A percentile compares a stretch with the other conserved stretches of the same genome.
Conservation (phyloP, 1,140 invertebrate genomes). For the Episyrphus balteatus region DNA sequence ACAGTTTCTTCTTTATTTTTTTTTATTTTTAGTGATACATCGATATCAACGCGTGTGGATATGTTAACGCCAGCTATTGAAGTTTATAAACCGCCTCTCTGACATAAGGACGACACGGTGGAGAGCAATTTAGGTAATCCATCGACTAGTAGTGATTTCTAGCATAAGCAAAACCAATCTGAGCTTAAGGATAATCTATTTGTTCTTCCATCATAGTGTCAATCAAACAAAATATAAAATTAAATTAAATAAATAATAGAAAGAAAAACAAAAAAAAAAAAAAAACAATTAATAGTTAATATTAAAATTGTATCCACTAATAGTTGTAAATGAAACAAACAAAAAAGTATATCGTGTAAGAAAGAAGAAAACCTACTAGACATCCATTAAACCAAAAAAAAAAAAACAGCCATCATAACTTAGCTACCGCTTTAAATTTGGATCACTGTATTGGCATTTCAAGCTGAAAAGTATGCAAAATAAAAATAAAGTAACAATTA, state of each 20-base stretch:
- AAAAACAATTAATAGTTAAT: constrained; percentile 9
- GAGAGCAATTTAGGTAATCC: constrained; percentile 47
- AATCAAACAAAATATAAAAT: constrained; percentile 14
- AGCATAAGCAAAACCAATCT: constrained; percentile 24
- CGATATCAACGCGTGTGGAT: constrained; percentile 51
- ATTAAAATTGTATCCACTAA: too few species aligned
- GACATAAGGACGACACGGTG: constrained; percentile 52
- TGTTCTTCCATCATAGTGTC: constrained; percentile 38
- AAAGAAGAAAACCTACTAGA: too few species aligned
- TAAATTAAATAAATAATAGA: constrained; percentile 5
- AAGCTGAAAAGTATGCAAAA: too few species aligned
- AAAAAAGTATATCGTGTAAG: too few species aligned
- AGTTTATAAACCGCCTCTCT: constrained; percentile 48
- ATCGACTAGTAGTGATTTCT: constrained; percentile 37
- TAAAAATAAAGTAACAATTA: too few species aligned
- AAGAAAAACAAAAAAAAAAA: constrained; percentile 9
- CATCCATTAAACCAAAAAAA: too few species aligned
- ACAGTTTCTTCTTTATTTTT: constrained; percentile 1
- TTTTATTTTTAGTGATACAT: constrained; percentile 45
- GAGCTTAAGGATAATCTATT: constrained; percentile 34
- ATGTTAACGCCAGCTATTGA: constrained; percentile 46
- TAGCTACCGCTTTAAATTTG: too few species aligned
- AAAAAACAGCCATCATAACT: too few species aligned
- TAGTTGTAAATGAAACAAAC: too few species aligned
- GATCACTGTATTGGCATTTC: too few species aligned